These are phyloP conservation scores for Lucilia cuprina DNA, from an alignment of 1,140 invertebrate genomes.

Conservation along the genomic window DNA sequence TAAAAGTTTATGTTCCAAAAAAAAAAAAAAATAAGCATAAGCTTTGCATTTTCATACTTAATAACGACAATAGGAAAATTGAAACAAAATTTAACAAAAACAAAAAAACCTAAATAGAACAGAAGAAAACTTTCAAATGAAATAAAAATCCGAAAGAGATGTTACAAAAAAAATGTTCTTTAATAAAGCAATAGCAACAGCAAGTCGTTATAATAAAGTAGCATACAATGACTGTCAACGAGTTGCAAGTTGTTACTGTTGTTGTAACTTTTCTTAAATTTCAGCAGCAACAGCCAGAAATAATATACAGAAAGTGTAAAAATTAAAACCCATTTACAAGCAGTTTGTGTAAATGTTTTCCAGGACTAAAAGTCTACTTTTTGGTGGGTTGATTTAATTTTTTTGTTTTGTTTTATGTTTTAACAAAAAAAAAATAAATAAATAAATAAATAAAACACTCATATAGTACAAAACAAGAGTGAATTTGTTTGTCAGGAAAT, in stretches of 20 bases:
- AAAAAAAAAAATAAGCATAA: background rate
- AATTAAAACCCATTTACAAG: background rate
- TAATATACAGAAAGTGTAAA: background rate
- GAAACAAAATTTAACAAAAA: background rate
- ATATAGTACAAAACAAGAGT: background rate
- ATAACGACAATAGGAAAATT: background rate
- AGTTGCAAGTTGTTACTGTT: background rate
- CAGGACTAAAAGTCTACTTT: background rate
- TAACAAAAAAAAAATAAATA: background rate
- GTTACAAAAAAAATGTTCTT: background rate
- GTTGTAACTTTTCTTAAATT: background rate
- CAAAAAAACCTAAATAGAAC: background rate
- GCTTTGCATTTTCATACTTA: conserved; percentile 1
- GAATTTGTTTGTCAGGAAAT: conserved; percentile 4
- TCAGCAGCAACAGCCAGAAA: background rate
- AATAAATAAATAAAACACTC: background rate
- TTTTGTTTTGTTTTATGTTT: background rate
- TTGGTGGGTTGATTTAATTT: background rate
- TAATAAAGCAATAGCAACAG: background rate
- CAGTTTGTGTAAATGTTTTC: background rate
- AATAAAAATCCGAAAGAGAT: background rate
- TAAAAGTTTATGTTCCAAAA: background rate
- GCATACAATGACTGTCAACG: conserved; percentile 16
- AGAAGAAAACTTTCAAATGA: background rate
- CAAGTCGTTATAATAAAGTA: background rate